These are phyloP conservation scores for Microcebus tavaratra DNA, from an alignment of 2,113 vertebrate genomes.

Conservation along the genomic window DNA sequence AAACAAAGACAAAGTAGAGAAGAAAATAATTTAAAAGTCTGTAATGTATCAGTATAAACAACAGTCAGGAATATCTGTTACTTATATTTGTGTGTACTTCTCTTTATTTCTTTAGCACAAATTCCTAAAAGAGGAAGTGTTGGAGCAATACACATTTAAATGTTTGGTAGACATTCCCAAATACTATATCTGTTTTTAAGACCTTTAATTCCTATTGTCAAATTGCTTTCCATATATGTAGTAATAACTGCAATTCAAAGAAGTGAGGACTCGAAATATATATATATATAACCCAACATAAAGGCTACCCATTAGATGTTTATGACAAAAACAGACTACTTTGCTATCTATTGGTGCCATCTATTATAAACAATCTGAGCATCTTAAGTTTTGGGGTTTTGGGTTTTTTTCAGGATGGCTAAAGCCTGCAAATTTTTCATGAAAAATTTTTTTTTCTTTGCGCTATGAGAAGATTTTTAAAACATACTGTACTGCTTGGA, in stretches of 20 bases:
- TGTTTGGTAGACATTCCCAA: constrained; percentile 29
- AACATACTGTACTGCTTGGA: neutral
- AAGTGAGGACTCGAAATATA: neutral
- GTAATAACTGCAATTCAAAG: neutral
- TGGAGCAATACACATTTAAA: neutral
- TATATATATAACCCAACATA: neutral
- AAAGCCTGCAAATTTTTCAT: neutral
- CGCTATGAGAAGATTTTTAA: neutral
- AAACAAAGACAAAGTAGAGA: neutral
- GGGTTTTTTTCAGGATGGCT: neutral
- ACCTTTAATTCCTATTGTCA: constrained; percentile 41
- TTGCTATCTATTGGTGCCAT: neutral
- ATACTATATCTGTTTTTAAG: neutral
- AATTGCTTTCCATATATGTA: neutral
- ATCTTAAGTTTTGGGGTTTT: neutral
- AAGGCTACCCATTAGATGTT: neutral
- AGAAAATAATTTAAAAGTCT: neutral
- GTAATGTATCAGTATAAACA: neutral
- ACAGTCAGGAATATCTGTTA: neutral
- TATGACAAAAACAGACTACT: neutral
- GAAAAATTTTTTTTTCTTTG: neutral
- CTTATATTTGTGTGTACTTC: neutral
- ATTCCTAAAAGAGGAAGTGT: neutral
- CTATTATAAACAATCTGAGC: neutral
- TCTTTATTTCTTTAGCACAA: constrained; percentile 31